phyloP scores from a whole-genome alignment of 2,797 vertebrate genomes.

The Thamnophis elegans region DNA sequence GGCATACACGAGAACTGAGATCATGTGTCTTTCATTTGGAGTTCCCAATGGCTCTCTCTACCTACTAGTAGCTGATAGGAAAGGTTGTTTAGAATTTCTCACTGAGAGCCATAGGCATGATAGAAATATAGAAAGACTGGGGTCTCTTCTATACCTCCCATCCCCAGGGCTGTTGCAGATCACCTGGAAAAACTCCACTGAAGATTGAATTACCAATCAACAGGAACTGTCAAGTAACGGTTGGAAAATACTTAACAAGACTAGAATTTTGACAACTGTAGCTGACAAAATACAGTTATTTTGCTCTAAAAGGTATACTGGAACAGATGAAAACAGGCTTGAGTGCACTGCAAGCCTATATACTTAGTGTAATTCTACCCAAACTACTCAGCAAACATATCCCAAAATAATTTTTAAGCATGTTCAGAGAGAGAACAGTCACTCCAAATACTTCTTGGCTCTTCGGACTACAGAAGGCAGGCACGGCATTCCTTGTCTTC shows the following conservation, averaged over 20 bases:
- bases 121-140: not conserved
- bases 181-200: slow-evolving; percentile 32
- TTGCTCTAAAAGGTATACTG: slow-evolving; percentile 33
- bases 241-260: slow-evolving; percentile 31
- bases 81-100: not conserved
- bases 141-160: not conserved
- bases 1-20: not conserved
- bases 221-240: not conserved
- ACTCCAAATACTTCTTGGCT: slow-evolving; percentile 38
- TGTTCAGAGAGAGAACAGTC: slow-evolving; percentile 10
- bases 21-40: not conserved
- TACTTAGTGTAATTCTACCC: slow-evolving; percentile 14
- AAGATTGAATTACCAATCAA: slow-evolving; percentile 15
- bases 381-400: slow-evolving; percentile 35
- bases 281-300: slow-evolving; percentile 34
- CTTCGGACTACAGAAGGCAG: slow-evolving; percentile 39
- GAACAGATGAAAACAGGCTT: slow-evolving; percentile 36
- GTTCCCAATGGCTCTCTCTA: not conserved
- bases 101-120: not conserved
- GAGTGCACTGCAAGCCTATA: slow-evolving; percentile 14
- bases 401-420: not conserved
- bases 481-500: slow-evolving; percentile 20
- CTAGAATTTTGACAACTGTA: slow-evolving; percentile 39
- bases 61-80: not conserved
- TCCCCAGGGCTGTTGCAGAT: slow-evolving; percentile 29